Base-by-base conservation (phyloP, 2,888 invertebrate genomes). In the Aplocera efformata region DNA sequence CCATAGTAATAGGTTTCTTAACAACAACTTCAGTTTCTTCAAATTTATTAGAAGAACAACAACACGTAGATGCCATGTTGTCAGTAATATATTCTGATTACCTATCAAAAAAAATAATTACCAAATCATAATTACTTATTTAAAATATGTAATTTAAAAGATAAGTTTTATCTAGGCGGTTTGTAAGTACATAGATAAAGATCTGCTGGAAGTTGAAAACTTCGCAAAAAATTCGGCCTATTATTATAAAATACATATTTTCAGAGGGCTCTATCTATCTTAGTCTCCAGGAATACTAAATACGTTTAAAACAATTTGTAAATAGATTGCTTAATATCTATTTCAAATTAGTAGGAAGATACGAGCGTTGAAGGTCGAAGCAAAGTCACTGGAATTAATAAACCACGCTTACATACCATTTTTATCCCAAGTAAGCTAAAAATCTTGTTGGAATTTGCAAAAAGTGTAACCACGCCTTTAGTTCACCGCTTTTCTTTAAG, bases 331-430 rank as follows among this genome's bases (percentile, higher is more conserved):
- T n/a, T n/a, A n/a, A n/a, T n/a, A n/a, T n/a, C n/a, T n/a, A 25
- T 8, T 8, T 8, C 5, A 27, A 10, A 10, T 11, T 27, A 11
- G 5, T 7, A 10, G 22, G 3, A 20, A 9, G 7, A 27, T 37
- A n/a, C 21, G 20, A 33, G 27, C 25, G 39, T n/a, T 44, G 54
- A 73, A 85, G 85, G 85, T 84, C 85, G 80, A 62, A 50, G 60
- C 71, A 83, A 85, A 77, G 85, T 84, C 85, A 83, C 58, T 67
- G 63, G 59, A 63, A 63, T 35, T 46, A 53, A 47, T 38, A 48
- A 35, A 42, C 26, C 40, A 20, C 11, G 41, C 42, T 33, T 46
- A 66, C 82, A 76, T 66, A 84, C 84, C 84, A 84, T 80, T 64
- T 60, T 63, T 28, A 28, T 42, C 8, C 25, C 25, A 31, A 17